These are phyloP conservation scores for Sebastolobus alascanus DNA, from an alignment of 2,797 vertebrate species.

Conservation along the genomic window DNA sequence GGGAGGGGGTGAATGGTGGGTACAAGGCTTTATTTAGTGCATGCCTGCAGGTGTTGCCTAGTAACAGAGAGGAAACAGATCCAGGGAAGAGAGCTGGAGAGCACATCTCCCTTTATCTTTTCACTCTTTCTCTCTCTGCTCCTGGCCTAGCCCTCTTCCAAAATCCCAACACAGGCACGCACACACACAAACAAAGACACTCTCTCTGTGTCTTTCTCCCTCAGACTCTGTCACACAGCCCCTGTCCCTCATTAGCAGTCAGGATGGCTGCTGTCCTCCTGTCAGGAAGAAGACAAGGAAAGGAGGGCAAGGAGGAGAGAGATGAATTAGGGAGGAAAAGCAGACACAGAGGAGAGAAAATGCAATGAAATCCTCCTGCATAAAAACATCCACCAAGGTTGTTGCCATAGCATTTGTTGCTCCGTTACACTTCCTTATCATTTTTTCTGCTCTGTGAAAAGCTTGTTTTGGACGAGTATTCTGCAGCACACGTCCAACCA, in stretches of 20 bases:
- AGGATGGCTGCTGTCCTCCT: slow-evolving; percentile 64
- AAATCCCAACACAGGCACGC: slow-evolving; percentile 49
- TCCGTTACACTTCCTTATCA: slow-evolving; percentile 19
- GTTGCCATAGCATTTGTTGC: slow-evolving; percentile 75
- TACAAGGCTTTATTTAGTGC: slow-evolving; percentile 88
- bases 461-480: not conserved
- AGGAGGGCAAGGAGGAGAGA: slow-evolving; percentile 60
- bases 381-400: slow-evolving; percentile 48
- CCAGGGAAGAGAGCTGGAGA: slow-evolving; percentile 74
- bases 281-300: slow-evolving; percentile 67
- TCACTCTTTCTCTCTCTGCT: slow-evolving; percentile 58
- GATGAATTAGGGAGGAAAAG: slow-evolving; percentile 44
- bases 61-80: slow-evolving; percentile 88
- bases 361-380: slow-evolving; percentile 33
- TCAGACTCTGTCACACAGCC: slow-evolving; percentile 21
- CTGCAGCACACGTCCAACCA: not conserved
- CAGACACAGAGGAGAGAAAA: slow-evolving; percentile 35
- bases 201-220: slow-evolving; percentile 42
- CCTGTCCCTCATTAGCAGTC: slow-evolving; percentile 79
- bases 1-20: slow-evolving; percentile 54
- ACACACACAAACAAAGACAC: slow-evolving; percentile 52
- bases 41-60: slow-evolving; percentile 91
- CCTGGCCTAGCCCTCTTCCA: slow-evolving; percentile 51
- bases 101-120: slow-evolving; percentile 73
- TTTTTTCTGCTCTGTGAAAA: slow-evolving; percentile 7